phyloP scores from a whole-genome alignment of 2,797 vertebrate genomes.

The Xyrichtys novacula region DNA sequence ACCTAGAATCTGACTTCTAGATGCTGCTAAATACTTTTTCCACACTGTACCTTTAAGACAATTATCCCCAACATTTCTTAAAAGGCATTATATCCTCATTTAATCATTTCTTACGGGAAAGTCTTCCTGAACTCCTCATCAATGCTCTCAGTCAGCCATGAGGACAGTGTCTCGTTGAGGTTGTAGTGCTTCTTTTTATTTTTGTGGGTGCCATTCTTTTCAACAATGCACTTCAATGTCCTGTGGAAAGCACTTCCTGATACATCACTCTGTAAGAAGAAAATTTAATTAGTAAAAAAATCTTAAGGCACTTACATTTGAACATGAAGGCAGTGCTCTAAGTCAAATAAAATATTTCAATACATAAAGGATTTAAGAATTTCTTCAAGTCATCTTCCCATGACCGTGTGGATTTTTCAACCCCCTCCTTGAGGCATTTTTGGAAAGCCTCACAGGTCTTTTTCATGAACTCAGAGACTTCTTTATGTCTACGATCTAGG shows the following conservation, averaged over 20 bases:
- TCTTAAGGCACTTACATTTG: too few relatives aligned
- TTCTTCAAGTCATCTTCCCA: background rate
- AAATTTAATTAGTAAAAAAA: too few relatives aligned
- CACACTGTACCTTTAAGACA: background rate
- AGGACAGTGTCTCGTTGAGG: slow-evolving; percentile 49
- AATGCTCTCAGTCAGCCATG: slow-evolving; percentile 44
- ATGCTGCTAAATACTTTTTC: too few relatives aligned
- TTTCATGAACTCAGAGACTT: background rate
- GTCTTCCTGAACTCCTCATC: slow-evolving; percentile 60
- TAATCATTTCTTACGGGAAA: slow-evolving; percentile 57
- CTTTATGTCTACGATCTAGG: rapidly evolving
- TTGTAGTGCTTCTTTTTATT: slow-evolving; percentile 10
- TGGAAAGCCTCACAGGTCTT: slow-evolving; percentile 10
- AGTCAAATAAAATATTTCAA: background rate
- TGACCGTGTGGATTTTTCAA: slow-evolving; percentile 25
- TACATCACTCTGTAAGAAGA: rapidly evolving
- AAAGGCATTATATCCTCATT: background rate
- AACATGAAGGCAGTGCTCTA: rapidly evolving
- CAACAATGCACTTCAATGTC: slow-evolving; percentile 12
- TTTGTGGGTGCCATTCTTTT: slow-evolving; percentile 13
- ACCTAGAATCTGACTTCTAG: too few relatives aligned
- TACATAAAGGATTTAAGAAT: slow-evolving; percentile 20
- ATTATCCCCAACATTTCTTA: background rate
- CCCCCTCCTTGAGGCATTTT: slow-evolving; percentile 23
- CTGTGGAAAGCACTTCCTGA: rapidly evolving